Evolutionary conservation across 2,797 vertebrate species (phyloP), one percentile per base, ranked within the genome.

Genomic region (Semotilus atromaculatus): DNA sequence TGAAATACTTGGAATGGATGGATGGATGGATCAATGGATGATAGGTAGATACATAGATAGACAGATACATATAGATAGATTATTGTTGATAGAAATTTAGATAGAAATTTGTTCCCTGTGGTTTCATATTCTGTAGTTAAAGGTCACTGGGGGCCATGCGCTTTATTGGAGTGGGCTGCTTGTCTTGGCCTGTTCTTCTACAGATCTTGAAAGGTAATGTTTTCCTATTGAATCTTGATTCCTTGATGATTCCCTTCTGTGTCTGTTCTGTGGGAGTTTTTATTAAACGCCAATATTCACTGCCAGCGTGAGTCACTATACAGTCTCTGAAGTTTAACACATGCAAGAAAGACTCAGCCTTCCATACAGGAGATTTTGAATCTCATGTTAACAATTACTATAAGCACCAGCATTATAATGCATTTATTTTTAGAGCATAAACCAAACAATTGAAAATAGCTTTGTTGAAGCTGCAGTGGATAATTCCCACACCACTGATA

Each of bases 311-410:
- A 81, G 76, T 86, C 75, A 55, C 13, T 73, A 48, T 48, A 34
- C 53, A n/a, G 36, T 89, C 90, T 94, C 92, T 94, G 93, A 93
- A 91, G 92, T 90, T 90, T 85, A 88, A 31, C 89, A 88, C 88
- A 86, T 91, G 89, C 92, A 91, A 92, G 90, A 88, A 89, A 89
- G 89, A 91, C 88, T 89, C 90, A 36, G 91, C 89, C 87, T 91
- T 80, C 89, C 91, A 88, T 93, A 84, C 90, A 88, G 83, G 87
- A 83, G 89, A 92, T 92, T 94, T 91, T 91, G 83, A 91, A 91
- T 92, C 88, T 88, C 82, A 87, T 88, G 88, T 86, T 88, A 90
- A 91, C 90, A 79, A 83, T 45, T 76, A 53, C 73, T 68, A 13
- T 26, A 60, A 71, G 60, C 23, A 70, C 14, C 40, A 72, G 68